Evolutionary conservation across 2,797 vertebrate species (phyloP).

Genomic region (Anabas testudineus): DNA sequence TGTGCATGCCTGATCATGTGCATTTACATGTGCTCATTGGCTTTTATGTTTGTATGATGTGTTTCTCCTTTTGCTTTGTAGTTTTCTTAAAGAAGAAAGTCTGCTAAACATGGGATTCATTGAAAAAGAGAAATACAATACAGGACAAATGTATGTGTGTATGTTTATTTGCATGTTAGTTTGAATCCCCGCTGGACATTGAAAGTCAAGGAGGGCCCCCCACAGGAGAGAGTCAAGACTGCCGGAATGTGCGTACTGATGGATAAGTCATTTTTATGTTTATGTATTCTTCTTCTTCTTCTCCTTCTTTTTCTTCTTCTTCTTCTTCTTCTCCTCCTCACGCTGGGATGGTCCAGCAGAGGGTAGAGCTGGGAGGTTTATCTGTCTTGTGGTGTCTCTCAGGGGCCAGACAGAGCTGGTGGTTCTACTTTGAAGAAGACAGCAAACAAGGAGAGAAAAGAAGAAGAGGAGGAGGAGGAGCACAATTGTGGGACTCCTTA

Average conservation of each 20-base stretch:
- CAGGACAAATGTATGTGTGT: neutral
- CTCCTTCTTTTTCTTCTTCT: too few relatives aligned
- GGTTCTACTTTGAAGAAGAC: constrained; percentile 69
- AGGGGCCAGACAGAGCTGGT: constrained; percentile 30
- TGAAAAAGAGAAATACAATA: constrained; percentile 9
- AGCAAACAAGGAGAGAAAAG: constrained; percentile 44
- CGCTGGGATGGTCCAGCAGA: constrained; percentile 59
- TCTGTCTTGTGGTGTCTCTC: constrained; percentile 47
- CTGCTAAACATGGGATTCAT: constrained; percentile 5
- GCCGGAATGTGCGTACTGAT: constrained; percentile 3
- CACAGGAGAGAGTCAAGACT: constrained; percentile 28
- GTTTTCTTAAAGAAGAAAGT: neutral
- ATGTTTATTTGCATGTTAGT: constrained; percentile 10
- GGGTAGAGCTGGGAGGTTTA: constrained; percentile 46
- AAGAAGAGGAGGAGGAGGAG: constrained; percentile 56
- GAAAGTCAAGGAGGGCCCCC: constrained; percentile 37
- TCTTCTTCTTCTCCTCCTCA: constrained; percentile 6
- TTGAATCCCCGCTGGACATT: constrained; percentile 20
- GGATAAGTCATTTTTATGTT: neutral
- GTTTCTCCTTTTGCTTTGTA: too few relatives aligned
- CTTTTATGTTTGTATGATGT: too few relatives aligned
- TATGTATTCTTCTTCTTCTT: constrained; percentile 8
- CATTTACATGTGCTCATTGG: too few relatives aligned
- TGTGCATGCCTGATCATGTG: too few relatives aligned
- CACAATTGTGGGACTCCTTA: constrained; percentile 61